These are phyloP conservation scores for Gobio gobio DNA, from an alignment of 2,113 vertebrate genomes.

Conservation along the genomic window DNA sequence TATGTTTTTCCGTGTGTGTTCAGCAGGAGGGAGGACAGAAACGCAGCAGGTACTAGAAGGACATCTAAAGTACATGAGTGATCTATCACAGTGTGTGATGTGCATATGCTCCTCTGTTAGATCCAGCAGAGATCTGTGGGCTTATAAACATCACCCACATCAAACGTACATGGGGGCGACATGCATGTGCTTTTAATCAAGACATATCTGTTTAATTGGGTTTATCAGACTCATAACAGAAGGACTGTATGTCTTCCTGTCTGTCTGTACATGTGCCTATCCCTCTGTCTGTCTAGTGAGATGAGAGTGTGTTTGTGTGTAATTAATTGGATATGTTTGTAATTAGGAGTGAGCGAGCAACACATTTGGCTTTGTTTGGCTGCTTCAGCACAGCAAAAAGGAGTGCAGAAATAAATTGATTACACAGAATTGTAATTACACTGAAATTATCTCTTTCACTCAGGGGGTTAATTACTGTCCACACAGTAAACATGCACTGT, in stretches of 20 bases:
- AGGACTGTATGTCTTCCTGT: neutral
- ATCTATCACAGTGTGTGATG: constrained; percentile 52
- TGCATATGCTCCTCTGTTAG: constrained; percentile 55
- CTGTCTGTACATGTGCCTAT: constrained; percentile 55
- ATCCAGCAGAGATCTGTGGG: constrained; percentile 16
- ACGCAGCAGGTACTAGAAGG: neutral
- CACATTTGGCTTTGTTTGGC: constrained; percentile 70
- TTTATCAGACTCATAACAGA: constrained; percentile 51
- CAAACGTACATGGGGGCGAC: neutral
- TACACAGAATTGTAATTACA: constrained; percentile 77
- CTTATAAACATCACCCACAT: neutral
- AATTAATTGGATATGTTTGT: constrained; percentile 82
- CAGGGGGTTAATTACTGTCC: constrained; percentile 71
- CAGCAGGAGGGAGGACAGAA: constrained; percentile 12
- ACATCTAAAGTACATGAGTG: constrained; percentile 21
- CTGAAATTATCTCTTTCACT: constrained; percentile 71
- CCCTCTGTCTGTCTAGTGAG: constrained; percentile 12
- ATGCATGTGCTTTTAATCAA: constrained; percentile 13
- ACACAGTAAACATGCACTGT: constrained; percentile 23
- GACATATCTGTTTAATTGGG: constrained; percentile 47
- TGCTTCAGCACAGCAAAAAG: constrained; percentile 60
- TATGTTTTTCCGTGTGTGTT: constrained; percentile 21
- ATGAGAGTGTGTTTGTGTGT: constrained; percentile 58
- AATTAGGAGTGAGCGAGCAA: constrained; percentile 71
- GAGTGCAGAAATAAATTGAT: constrained; percentile 73